Base-by-base conservation (phyloP, 1,140 invertebrate species). In the Trichoplusia ni region DNA sequence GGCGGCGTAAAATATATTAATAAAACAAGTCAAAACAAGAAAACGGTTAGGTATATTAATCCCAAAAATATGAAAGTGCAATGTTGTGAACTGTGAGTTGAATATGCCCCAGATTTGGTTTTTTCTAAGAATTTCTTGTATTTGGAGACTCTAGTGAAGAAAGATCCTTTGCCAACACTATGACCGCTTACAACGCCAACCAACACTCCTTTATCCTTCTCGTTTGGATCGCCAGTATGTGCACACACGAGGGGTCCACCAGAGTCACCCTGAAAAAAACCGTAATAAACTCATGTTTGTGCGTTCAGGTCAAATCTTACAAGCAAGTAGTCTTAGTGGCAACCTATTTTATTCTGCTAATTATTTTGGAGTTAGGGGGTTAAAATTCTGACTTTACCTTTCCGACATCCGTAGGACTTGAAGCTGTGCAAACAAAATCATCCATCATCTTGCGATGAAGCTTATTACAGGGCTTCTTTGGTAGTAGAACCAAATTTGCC, bases 161-260 rank as follows among this genome's bases (percentile, higher is more conserved):
- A 80, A 7, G 76, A 74, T 2, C 77, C 71, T 3, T 42, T 25
- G 0, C 38, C n/a, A 0, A 13, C 2, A 1, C 54, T 59, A 21
- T 73, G 27, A 1, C 84, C 80, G 44, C 75, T 80, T 2, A 81
- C 76, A 4, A 87, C 44, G 0, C 83, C 85, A 0, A 85, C 79
- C 25, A 84, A 46, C 11, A 86, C 11, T 0, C 82, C 82, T 25
- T 66, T 72, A 0, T 18, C 40, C 16, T 9, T 25, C n/a, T 85
- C 82, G 0, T 74, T 71, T 0, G 77, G 77, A 33, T 87, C 80
- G 2, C 68, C 69, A 0, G 82, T 82, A 1, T 64, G 47, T 25
- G 29, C 18, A 44, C 82, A 87, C 1, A 86, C 81, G 4, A 87
- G 53, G 7, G 84, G 82, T 6, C 84, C 84, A 4, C 84, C 84